Evolutionary conservation across 2,888 invertebrate species (phyloP), one percentile per base, ranked within the genome.

Genomic region (Ennomos quercinarius): DNA sequence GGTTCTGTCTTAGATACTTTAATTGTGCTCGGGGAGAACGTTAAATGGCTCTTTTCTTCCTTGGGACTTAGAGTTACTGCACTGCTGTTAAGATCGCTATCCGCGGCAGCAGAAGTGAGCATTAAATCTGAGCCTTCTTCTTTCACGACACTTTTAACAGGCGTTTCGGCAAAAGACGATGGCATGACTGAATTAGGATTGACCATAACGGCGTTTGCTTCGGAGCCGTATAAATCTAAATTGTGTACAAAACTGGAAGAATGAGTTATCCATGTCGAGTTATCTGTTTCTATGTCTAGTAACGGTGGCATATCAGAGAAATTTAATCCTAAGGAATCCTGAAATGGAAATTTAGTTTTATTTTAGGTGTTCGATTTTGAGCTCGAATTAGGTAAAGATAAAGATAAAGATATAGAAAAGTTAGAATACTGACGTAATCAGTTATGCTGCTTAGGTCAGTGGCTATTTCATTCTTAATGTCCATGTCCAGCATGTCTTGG

Each of bases 121-220:
- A 93, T 74, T 63, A 93, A 69, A 72, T 92, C 89, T 1, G 92
- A 91, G 5, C 92, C 86, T 68, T 91, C 92, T 72, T 93, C 92
- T 72, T 93, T 93, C 6, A 91, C 90, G 39, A 86, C 80, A 62
- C 76, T 86, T 73, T 92, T 92, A 9, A 88, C 81, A 34, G 93
- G 93, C 6, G 93, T 92, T 67, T 93, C 93, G 17, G 93, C 91
- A 60, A 95, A 94, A 66, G 96, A 94, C 40, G 96, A 93, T 1
- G 98, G 98, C 95, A 98, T 96, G 43, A 98, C 97, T 34, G 96
- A 97, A 78, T 97, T 97, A 5, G 98, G 98, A 89, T 98, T 98
- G 6, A 98, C 98, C 94, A 98, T 95, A 67, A 97, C 95, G 10
- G 95, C 95, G 63, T 95, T 95, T 42, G 95, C 95, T 78, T 96